Base-by-base conservation (phyloP, 2,113 vertebrate genomes). In the Phyllostomus hastatus region DNA sequence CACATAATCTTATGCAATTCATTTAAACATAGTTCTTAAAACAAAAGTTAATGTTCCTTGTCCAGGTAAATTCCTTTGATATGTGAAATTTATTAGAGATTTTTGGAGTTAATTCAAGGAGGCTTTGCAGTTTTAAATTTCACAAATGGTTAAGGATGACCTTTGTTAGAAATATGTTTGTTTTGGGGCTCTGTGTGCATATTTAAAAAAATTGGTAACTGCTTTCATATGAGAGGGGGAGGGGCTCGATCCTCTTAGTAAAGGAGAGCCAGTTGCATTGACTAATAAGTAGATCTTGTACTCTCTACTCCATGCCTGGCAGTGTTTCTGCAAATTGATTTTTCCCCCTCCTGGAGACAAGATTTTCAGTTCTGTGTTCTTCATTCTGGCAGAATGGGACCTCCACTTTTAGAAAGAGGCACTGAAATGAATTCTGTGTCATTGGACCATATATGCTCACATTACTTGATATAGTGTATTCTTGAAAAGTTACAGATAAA, bases 21-120 rank as follows among this genome's bases (percentile, higher is more conserved):
- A 46, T 86, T 89, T 90, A 75, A 87, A 94, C 64, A 38, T 70
- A 38, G 11, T 3, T 88, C 43, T 94, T 96, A 20, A 87, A 81
- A 61, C 43, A 20, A 76, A 84, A 87, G 38, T 79, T 75, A 48
- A 48, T 16, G 11, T 69, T 83, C 33, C 38, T 94, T 90, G 46
- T 52, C n/a, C 5, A 86, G 72, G 91, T 90, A 57, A 90, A 90
- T 91, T 89, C 69, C 54, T 82, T 28, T 80, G 85, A 54, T 50
- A 88, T 26, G 14, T 50, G 64, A 89, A 59, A 82, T 69, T 35
- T 59, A 87, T 59, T 69, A 69, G 57, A 95, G 73, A 48, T 67
- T 88, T 95, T 94, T 94, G 69, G 80, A 93, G 35, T 89, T 70
- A 19, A 93, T 93, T 76, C 90, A 93, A 89, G 90, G 52, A 84